Base-by-base conservation (phyloP, 2,888 invertebrate species). In the Caenorhabditis sp. region DNA sequence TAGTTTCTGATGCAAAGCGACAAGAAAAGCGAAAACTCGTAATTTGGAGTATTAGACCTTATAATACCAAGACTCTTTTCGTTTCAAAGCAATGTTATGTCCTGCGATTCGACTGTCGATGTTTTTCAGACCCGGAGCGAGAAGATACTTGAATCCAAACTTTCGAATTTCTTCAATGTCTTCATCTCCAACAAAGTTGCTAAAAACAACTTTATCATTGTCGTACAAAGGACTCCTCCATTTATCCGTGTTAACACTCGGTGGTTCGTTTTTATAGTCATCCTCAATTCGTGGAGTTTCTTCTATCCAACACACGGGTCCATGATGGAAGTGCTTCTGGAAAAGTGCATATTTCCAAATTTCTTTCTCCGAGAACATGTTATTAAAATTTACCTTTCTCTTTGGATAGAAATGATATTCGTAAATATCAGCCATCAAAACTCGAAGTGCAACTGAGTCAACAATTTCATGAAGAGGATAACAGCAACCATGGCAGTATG, bases 231-330 rank as follows among this genome's bases (percentile, higher is more conserved):
- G 22, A 26, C 63, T 73, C 10, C 54, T 54, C 69, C 66, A 73
- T 35, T 70, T 69, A 12, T 75, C 68, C 0, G 61, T 59, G 31
- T 68, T 3, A 7, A 70, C 64, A 80, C 82, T 82, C 22, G 88
- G 88, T 24, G 83, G 76, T 22, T 72, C 80, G 63, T 84, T 86
- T 44, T 76, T 83, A 69, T 86, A 89, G 59, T 82, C 66, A 47
- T 89, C 87, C 26, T 89, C 85, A n/a, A 85, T 82, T 14, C 72
- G 61, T 2, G 89, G 89, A 10, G 79, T 73, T 16, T 87, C 87
- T 0, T 70, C 59, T 2, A 68, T 14, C 73, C 84, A 79, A 54
- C 90, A 90, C n/a, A 90, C 76, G 1, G 90, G 90, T 0, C 90
- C 90, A 26, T 75, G 84, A 16, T 80, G 83, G 64, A 87, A 89